Evolutionary conservation across 1,140 invertebrate species (phyloP), one percentile per base, ranked within the genome.

Genomic region (Caenorhabditis remanei): DNA sequence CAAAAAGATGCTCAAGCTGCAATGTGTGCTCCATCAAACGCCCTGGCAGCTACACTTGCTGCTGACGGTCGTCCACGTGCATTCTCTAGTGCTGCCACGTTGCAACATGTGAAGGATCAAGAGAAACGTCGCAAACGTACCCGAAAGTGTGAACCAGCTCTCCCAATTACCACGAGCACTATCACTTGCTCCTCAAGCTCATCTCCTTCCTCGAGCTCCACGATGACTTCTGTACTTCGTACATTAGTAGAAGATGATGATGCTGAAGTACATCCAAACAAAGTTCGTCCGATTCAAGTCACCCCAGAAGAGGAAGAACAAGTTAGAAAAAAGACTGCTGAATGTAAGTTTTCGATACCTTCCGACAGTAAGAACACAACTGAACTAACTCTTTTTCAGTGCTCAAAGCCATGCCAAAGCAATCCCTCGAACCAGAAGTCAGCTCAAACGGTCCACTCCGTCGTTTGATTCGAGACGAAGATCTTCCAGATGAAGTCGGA

Each of bases 401-500:
- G 46, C 43, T 79, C 46, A 50, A 50, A 11, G 11, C 19, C 3
- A 50, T 79, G n/a, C 71, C 71, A 11, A 40, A 8, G 0, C 71
- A 79, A 79, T 8, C 16, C 19, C 4, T 53, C 4, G 46, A 50
- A 4, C 71, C 71, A 79, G 71, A 79, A 50, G 71, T 50, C 46
- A 79, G 71, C n/a, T 8, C 71, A 79, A 79, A 24, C 24, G 71
- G 71, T 3, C 71, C 84, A 32, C 82, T 87, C 19, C 79, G 86
- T 53, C 86, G 75, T 50, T 48, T 87, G 9, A 87, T 87, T 56
- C 79, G 79, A 24, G 86, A 87, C 41, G 79, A 83, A 48, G 82
- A 87, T 21, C 82, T 87, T 19, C 86, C 86, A 53, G 86, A 87
- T 32, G 32, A 53, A n/a, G 86, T 87, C 41, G 86, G 86, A 61